Conservation (phyloP, 2,888 invertebrate species). For the Meiosimyza platycephala region DNA sequence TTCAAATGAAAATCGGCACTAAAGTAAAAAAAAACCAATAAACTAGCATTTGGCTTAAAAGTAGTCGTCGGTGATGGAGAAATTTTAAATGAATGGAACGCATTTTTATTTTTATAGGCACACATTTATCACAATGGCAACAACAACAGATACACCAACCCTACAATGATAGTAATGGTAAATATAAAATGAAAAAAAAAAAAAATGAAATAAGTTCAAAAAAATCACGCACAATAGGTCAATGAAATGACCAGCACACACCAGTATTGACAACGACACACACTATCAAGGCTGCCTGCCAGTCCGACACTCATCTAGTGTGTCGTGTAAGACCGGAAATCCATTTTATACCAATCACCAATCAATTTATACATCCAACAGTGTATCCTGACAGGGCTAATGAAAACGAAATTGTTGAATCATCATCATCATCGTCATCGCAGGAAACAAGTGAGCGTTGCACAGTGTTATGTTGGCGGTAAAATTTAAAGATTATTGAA, state of each 20-base stretch:
- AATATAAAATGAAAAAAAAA: too few species aligned
- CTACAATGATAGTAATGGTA: slow-evolving; percentile 23
- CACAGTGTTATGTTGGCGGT: too few species aligned
- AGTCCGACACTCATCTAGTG: not conserved
- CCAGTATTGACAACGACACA: not conserved
- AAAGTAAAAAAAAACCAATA: too few species aligned
- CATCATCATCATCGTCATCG: slow-evolving; percentile 2
- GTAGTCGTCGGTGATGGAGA: not conserved
- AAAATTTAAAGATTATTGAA: too few species aligned
- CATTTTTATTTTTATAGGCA: slow-evolving; percentile 12
- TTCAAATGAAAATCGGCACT: too few species aligned
- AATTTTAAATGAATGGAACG: not conserved
- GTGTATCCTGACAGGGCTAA: slow-evolving; percentile 15
- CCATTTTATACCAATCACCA: slow-evolving; percentile 7
- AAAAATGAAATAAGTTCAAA: not conserved
- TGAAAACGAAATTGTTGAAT: slow-evolving; percentile 22
- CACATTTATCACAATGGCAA: slow-evolving; percentile 4
- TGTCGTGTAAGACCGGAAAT: not conserved
- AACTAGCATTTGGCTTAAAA: too few species aligned
- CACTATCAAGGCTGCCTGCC: too few species aligned
- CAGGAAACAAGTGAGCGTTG: not conserved
- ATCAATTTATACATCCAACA: slow-evolving; percentile 12
- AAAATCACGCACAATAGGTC: slow-evolving; percentile 13
- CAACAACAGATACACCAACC: slow-evolving; percentile 3
- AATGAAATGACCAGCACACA: slow-evolving; percentile 14